A percentile compares a stretch with the other conserved stretches of the same genome.
These are phyloP conservation scores for Candidula unifasciata DNA, from an alignment of 2,888 invertebrate species.

Conservation along the genomic window DNA sequence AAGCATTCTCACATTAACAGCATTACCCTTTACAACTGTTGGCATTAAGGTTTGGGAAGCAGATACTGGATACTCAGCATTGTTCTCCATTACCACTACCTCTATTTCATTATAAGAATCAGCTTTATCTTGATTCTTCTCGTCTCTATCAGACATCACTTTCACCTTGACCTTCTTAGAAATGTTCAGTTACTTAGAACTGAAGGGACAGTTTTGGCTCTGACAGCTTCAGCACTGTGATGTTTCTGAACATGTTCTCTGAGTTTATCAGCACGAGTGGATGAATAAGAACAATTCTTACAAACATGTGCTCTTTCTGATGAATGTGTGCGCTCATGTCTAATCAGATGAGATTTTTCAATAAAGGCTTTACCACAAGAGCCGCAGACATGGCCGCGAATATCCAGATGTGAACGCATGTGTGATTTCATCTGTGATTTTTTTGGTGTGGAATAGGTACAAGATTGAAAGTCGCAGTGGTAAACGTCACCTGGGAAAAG, in stretches of 20 bases:
- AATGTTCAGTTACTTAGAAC: not conserved
- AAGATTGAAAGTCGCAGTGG: constrained; percentile 82
- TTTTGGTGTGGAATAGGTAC: constrained; percentile 83
- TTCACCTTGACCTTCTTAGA: not conserved
- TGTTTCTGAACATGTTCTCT: constrained; percentile 81
- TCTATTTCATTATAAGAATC: constrained; percentile 17
- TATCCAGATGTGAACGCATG: constrained; percentile 81
- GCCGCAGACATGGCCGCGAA: constrained; percentile 81
- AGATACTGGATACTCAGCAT: not conserved
- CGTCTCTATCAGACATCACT: not conserved
- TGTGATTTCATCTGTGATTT: constrained; percentile 84
- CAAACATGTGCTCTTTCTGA: constrained; percentile 84
- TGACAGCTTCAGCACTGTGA: constrained; percentile 74
- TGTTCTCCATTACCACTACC: constrained; percentile 10
- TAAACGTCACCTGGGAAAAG: constrained; percentile 81
- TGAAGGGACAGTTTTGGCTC: not conserved
- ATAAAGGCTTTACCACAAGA: constrained; percentile 83
- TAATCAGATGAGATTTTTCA: constrained; percentile 83
- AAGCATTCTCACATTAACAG: not conserved
- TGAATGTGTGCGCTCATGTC: constrained; percentile 84
- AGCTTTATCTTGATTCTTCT: not conserved
- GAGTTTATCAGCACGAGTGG: constrained; percentile 83
- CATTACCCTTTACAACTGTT: not conserved
- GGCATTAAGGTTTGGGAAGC: not conserved
- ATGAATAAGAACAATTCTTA: constrained; percentile 83